Evolutionary conservation across 1,140 invertebrate genomes (phyloP), one percentile per base, ranked within the genome.

Genomic region (Dolichoris vasculosae): DNA sequence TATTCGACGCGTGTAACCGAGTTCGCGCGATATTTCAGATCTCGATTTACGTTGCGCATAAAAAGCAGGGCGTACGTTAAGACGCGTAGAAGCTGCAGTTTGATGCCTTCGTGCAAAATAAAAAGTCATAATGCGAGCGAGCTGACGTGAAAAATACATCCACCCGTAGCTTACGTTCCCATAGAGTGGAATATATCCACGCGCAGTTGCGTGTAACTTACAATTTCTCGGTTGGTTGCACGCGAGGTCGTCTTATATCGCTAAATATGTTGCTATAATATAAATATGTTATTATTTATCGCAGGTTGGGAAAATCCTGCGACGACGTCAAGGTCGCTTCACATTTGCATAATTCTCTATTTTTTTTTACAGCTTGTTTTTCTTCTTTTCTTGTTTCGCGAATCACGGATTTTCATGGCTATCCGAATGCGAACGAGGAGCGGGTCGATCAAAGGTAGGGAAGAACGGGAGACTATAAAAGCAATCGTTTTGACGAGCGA

Each of bases 221-320:
- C 69, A 73, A 73, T 73, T 73, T 73, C 13, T 1, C 38, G n/a
- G 38, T 73, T 43, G 20, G n/a, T 23, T 43, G 40, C 69, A 73
- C 9, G 40, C 69, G 26, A 20, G 69, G 38, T 7, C 26, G 67
- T n/a, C n/a, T n/a, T n/a, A n/a, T 1, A 32, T 0, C 40, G n/a
- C 20, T 20, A 43, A 43, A 73, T 73, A 9, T 32, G 23, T 9
- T 73, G 38, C 38, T 43, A n/a, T n/a, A n/a, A n/a, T n/a, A n/a
- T n/a, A n/a, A n/a, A n/a, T n/a, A n/a, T n/a, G n/a, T 43, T 73
- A 73, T 73, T 73, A 32, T 43, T 67, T 67, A 67, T 67, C 32
- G 63, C 63, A 15, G 17, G 32, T 4, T 20, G 20, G 15, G 1
- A 38, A 69, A 69, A 38, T 69, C 30, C 35, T 15, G 15, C 1